These are phyloP conservation scores for Nesogale talazaci DNA, from an alignment of 2,113 vertebrate species.

Conservation along the genomic window DNA sequence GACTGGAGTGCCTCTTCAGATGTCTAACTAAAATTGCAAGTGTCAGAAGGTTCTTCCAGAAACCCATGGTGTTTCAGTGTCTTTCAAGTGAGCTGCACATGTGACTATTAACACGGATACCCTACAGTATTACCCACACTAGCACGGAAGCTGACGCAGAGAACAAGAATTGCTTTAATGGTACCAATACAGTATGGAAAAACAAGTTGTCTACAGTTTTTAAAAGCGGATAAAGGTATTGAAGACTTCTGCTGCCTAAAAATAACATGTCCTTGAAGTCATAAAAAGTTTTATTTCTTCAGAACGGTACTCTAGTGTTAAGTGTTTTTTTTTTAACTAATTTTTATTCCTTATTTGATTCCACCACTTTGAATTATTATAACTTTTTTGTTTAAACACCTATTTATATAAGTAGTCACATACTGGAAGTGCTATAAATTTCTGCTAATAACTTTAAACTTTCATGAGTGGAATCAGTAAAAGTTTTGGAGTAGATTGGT, in stretches of 20 bases:
- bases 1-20: conserved; percentile 93
- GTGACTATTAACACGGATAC: neutral
- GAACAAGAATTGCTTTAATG: conserved; percentile 34
- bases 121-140: neutral
- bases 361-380: conserved; percentile 49
- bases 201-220: conserved; percentile 46
- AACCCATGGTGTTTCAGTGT: neutral
- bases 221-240: conserved; percentile 50
- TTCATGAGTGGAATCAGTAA: conserved; percentile 4
- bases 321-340: conserved; percentile 59
- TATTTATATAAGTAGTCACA: conserved; percentile 21
- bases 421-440: conserved; percentile 18
- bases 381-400: neutral
- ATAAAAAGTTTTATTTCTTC: conserved; percentile 63
- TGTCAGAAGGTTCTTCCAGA: neutral
- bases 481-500: conserved; percentile 26
- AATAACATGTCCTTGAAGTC: conserved; percentile 54
- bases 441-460: conserved; percentile 51
- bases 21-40: neutral
- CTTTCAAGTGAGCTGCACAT: neutral
- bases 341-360: conserved; percentile 52
- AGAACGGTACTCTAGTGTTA: conserved; percentile 66
- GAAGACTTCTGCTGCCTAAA: conserved; percentile 44
- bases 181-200: conserved; percentile 27
- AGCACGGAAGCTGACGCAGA: conserved; percentile 54